Evolutionary conservation across 2,888 invertebrate species (phyloP).

Genomic region (Drosophila sordidapex): DNA sequence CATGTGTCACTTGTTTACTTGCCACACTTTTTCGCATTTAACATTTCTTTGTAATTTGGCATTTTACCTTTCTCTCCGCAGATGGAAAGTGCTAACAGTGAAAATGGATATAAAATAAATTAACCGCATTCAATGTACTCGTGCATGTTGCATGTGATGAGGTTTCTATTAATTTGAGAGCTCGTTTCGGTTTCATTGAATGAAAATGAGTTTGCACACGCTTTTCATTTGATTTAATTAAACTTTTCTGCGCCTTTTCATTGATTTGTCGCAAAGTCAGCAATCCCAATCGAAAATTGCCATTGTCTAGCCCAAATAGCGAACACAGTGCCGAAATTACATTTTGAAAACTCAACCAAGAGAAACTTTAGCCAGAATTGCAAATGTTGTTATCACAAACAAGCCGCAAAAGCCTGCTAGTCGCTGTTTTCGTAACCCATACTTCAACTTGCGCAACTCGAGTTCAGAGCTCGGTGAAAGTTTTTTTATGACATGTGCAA

Average conservation of each 20-base stretch:
- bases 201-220: conserved; percentile 30
- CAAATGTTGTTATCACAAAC: conserved; percentile 53
- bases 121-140: conserved; percentile 39
- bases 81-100: conserved; percentile 23
- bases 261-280: conserved; percentile 26
- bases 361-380: conserved; percentile 48
- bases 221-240: conserved; percentile 57
- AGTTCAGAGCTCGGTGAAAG: conserved; percentile 16
- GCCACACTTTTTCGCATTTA: conserved; percentile 21
- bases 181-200: conserved; percentile 8
- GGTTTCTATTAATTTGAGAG: conserved; percentile 46
- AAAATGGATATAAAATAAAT: conserved; percentile 49
- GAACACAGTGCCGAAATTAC: conserved; percentile 3
- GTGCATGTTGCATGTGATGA: conserved; percentile 37
- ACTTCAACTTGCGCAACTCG: conserved; percentile 18
- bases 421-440: conserved; percentile 32
- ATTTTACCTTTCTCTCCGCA: conserved; percentile 7
- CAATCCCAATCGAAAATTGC: conserved; percentile 12
- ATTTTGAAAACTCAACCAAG: conserved; percentile 2
- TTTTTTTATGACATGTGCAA: conserved; percentile 35
- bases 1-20: conserved; percentile 19
- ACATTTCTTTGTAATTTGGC: conserved; percentile 31
- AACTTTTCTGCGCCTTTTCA: conserved; percentile 34
- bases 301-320: neutral
- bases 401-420: conserved; percentile 33